Conservation (phyloP, 1,140 invertebrate genomes). For the Drosophila varians region DNA sequence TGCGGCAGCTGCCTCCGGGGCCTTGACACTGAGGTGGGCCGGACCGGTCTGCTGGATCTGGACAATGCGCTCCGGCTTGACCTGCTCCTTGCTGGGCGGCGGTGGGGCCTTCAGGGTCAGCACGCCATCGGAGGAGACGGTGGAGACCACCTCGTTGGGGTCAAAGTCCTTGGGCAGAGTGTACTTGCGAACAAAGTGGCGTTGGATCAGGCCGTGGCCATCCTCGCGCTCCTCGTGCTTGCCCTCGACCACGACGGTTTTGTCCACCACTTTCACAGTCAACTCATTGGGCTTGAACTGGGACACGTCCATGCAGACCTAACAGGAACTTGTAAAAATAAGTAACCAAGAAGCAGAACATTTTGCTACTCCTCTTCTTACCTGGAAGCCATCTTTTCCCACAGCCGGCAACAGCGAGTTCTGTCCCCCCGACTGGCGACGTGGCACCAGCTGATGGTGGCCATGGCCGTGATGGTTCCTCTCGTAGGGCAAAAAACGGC, state of each 20-base stretch:
- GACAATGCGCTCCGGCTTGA: slow-evolving; percentile 83
- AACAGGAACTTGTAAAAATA: slow-evolving; percentile 82
- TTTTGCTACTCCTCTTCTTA: no score
- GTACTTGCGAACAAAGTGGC: slow-evolving; percentile 90
- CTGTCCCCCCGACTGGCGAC: slow-evolving; percentile 22
- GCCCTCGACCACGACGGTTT: slow-evolving; percentile 87
- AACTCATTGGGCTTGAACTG: slow-evolving; percentile 94
- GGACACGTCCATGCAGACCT: slow-evolving; percentile 91
- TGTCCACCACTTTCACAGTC: slow-evolving; percentile 90
- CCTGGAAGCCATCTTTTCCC: slow-evolving; percentile 87
- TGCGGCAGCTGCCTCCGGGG: slow-evolving; percentile 33
- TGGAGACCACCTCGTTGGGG: slow-evolving; percentile 87
- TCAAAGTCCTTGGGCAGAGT: slow-evolving; percentile 88
- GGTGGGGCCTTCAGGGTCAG: slow-evolving; percentile 88
- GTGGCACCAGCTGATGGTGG: slow-evolving; percentile 39
- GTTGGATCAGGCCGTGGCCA: slow-evolving; percentile 89
- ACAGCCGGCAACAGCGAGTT: slow-evolving; percentile 57
- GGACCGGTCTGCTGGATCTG: slow-evolving; percentile 84
- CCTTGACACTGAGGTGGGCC: slow-evolving; percentile 77
- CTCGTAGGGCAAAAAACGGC: slow-evolving; percentile 53
- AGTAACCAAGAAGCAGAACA: no score
- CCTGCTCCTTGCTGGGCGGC: slow-evolving; percentile 74
- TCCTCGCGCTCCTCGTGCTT: slow-evolving; percentile 91
- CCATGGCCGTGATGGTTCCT: slow-evolving; percentile 19
- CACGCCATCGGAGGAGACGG: slow-evolving; percentile 90